Conservation (phyloP, 2,797 vertebrate species). For the Peromyscus eremicus region DNA sequence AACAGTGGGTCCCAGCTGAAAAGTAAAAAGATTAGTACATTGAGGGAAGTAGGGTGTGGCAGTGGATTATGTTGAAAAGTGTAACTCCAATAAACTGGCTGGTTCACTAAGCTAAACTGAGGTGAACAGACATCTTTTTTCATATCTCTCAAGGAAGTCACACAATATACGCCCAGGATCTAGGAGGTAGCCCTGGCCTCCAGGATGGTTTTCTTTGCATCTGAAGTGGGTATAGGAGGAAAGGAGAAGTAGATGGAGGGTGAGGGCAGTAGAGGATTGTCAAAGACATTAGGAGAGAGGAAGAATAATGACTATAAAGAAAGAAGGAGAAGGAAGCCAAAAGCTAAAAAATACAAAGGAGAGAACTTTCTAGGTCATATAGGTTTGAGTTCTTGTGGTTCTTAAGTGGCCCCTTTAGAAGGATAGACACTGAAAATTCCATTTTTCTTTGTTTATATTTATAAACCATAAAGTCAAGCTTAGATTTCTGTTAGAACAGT, state of each 20-base stretch:
- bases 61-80: not conserved
- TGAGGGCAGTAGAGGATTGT: not conserved
- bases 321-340: not conserved
- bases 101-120: not conserved
- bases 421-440: not conserved
- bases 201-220: not conserved
- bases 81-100: not conserved
- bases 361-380: slow-evolving; percentile 18
- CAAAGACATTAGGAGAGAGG: not conserved
- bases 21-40: fast-evolving
- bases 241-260: not conserved
- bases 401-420: slow-evolving; percentile 52
- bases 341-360: not conserved
- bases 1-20: not conserved
- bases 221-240: not conserved
- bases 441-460: slow-evolving; percentile 70
- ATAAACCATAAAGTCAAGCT: slow-evolving; percentile 56
- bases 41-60: not conserved
- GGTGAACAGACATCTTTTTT: not conserved
- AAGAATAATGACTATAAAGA: not conserved
- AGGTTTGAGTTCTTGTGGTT: slow-evolving; percentile 8
- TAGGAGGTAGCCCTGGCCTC: not conserved
- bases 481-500: slow-evolving; percentile 78
- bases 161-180: not conserved
- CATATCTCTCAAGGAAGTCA: not conserved